Evolutionary conservation across 2,797 vertebrate species (phyloP).

Genomic region (Pitangus sulphuratus): DNA sequence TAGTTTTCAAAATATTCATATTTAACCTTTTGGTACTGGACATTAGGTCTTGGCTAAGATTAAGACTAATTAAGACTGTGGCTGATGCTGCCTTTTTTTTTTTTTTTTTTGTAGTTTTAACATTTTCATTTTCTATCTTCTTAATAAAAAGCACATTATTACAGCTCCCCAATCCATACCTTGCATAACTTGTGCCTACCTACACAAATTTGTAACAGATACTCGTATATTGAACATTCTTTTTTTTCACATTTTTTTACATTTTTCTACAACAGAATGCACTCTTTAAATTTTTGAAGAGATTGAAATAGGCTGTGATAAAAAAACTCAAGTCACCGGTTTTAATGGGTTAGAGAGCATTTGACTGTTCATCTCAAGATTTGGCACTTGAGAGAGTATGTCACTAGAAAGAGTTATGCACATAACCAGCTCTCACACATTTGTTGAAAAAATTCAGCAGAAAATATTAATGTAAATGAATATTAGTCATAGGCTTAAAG

Average conservation of each 20-base stretch:
- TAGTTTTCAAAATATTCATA: neutral
- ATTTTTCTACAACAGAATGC: neutral
- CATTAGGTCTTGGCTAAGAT: neutral
- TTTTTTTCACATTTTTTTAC: neutral
- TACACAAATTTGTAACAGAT: neutral
- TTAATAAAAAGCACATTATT: neutral
- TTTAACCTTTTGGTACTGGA: neutral
- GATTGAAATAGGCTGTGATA: neutral
- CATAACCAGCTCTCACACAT: neutral
- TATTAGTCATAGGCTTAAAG: neutral
- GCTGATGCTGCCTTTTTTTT: neutral
- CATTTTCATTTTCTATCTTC: neutral
- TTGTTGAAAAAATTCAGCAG: neutral
- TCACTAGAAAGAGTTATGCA: neutral
- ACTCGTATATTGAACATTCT: neutral
- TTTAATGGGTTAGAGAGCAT: neutral
- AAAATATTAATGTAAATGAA: neutral
- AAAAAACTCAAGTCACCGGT: neutral
- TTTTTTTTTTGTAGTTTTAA: neutral
- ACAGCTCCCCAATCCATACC: neutral
- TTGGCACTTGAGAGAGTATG: neutral
- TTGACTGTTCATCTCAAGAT: neutral
- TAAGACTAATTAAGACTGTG: neutral
- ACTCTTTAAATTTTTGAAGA: neutral
- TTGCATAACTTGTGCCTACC: neutral